Evolutionary conservation across 1,140 invertebrate genomes (phyloP).

Genomic region (Lepidurus packardi): DNA sequence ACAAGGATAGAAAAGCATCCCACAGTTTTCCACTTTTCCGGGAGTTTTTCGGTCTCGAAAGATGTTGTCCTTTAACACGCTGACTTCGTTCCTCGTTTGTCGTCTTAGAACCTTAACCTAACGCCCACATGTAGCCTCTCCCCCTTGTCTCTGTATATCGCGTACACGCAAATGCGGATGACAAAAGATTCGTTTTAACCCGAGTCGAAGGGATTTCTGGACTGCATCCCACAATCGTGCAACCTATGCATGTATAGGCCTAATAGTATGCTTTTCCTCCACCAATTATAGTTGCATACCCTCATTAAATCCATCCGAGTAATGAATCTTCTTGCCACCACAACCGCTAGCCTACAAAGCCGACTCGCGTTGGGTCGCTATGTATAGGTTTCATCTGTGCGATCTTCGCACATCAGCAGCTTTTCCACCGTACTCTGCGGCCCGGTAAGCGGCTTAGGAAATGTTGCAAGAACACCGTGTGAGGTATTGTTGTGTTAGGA

Average conservation of each 20-base stretch:
- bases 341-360: background rate
- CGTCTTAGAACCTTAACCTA: background rate
- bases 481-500: conserved; percentile 3
- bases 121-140: background rate
- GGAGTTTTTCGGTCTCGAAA: background rate
- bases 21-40: background rate
- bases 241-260: background rate
- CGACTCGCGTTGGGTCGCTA: background rate
- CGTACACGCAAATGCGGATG: background rate
- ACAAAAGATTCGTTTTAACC: background rate
- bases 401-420: conserved; percentile 6
- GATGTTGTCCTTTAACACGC: conserved; percentile 4
- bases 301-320: background rate
- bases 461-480: background rate
- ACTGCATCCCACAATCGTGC: background rate
- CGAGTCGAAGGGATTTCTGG: background rate
- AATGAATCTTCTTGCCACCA: conserved; percentile 2
- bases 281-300: background rate
- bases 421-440: background rate
- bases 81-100: background rate
- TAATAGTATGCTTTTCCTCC: background rate
- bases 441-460: conserved; percentile 3
- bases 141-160: background rate
- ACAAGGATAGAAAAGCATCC: conserved; percentile 21
- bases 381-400: conserved; percentile 1